These are phyloP conservation scores for Aeoliscus strigatus DNA, from an alignment of 2,797 vertebrate genomes.

Conservation along the genomic window DNA sequence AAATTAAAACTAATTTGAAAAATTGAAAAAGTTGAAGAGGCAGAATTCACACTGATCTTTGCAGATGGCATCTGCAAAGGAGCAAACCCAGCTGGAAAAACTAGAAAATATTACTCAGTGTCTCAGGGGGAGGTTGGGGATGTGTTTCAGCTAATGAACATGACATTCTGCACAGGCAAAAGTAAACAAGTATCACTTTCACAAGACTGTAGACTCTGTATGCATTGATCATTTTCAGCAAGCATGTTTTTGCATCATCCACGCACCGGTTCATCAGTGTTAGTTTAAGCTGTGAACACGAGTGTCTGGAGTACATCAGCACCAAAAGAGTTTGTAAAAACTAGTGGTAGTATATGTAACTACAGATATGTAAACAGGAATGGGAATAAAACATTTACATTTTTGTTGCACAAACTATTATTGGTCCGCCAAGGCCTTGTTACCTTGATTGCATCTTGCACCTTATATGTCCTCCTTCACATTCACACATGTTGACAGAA, in stretches of 20 bases:
- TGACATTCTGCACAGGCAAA: slow-evolving; percentile 1
- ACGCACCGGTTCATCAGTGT: not conserved
- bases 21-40: slow-evolving; percentile 9
- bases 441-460: no score
- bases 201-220: not conserved
- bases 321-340: slow-evolving; percentile 7
- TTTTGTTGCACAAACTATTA: no score
- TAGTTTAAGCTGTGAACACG: slow-evolving; percentile 7
- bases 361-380: no score
- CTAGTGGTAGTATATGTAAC: no score
- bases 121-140: not conserved
- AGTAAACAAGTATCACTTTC: slow-evolving; percentile 9
- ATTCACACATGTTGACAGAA: no score
- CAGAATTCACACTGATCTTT: slow-evolving; percentile 1
- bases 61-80: not conserved
- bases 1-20: slow-evolving; percentile 21
- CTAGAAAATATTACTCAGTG: not conserved
- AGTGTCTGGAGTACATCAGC: no score
- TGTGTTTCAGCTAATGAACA: not conserved
- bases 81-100: not conserved
- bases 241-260: slow-evolving; percentile 10
- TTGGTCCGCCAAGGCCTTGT: no score
- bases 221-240: slow-evolving; percentile 6
- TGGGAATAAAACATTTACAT: no score
- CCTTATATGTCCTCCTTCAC: no score